phyloP scores from a whole-genome alignment of 2,888 invertebrate species.

The Poecilus cupreus region DNA sequence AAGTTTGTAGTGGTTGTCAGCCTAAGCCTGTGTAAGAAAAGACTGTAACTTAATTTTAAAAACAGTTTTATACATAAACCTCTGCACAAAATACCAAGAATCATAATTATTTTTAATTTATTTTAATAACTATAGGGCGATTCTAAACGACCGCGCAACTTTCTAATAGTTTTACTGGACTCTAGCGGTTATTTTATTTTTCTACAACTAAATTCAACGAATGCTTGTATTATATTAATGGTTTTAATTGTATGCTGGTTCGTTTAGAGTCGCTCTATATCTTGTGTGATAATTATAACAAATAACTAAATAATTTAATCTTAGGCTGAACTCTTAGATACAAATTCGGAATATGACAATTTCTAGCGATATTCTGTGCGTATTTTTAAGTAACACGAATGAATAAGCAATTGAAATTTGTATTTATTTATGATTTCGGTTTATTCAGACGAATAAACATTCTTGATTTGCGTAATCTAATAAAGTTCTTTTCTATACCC shows the following conservation, averaged over 20 bases:
- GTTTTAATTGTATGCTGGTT: neutral
- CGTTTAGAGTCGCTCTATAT: constrained; percentile 12
- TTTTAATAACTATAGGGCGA: constrained; percentile 17
- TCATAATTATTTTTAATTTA: constrained; percentile 32
- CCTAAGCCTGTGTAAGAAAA: constrained; percentile 7
- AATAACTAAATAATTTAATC: constrained; percentile 35
- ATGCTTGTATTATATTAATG: neutral
- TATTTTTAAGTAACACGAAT: constrained; percentile 38
- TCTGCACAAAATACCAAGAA: constrained; percentile 34
- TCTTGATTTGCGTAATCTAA: constrained; percentile 11
- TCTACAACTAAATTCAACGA: neutral
- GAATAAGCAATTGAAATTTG: constrained; percentile 37
- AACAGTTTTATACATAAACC: constrained; percentile 30
- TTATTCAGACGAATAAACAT: constrained; percentile 35
- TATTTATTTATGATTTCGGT: constrained; percentile 37
- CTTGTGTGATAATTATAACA: constrained; percentile 25
- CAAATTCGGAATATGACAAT: constrained; percentile 30
- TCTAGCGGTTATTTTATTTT: neutral
- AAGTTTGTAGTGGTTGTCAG: constrained; percentile 8
- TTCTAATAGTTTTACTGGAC: neutral
- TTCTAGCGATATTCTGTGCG: constrained; percentile 34
- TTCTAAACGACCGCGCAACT: constrained; percentile 7
- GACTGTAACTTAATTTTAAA: constrained; percentile 28
- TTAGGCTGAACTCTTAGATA: constrained; percentile 22
- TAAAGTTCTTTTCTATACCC: constrained; percentile 12